Evolutionary conservation across 2,888 invertebrate species (phyloP), one percentile per base, ranked within the genome.

Genomic region (Deilephila porcellus): DNA sequence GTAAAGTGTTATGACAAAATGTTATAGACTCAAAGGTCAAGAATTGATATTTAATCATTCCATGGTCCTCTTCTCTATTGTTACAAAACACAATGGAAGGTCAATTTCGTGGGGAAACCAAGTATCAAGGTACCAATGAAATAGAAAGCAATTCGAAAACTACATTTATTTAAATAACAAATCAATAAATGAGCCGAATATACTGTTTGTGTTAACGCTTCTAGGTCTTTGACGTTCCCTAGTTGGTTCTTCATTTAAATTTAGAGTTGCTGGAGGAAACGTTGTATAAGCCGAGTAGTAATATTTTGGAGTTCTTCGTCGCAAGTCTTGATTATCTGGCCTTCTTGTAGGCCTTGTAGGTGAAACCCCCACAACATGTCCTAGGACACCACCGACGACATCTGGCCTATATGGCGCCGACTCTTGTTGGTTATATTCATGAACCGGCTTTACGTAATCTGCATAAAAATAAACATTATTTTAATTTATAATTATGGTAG

Each of bases 361-460:
- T 3, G 86, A 82, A 14, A 86, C 87, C 1, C 93, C 93, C 7
- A 93, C 85, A 1, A 94, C 84, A 73, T 92, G 89, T 1, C 87
- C 87, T 5, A 88, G 77, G 6, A 87, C 79, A 1, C 87, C 94
- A 2, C 94, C 94, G 3, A 94, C 90, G 19, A 93, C 45, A 0
- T 81, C 83, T 0, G 93, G 94, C 0, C 85, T 84, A 74, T 93
- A 93, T 0, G 83, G 84, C 74, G 79, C 76, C 53, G 87, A 86
- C 4, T 81, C 80, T 63, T 85, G 82, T 2, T 85, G 81, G 4
- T 76, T 79, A 60, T 86, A 81, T 79, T 94, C 94, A 75, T 89
- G 85, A 14, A 94, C 93, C 11, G 94, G 94, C 82, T 93, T 94
- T 45, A 93, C 78, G 60, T 86, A 64, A 80, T 87, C 94, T 94